Evolutionary conservation across 2,113 vertebrate genomes (phyloP), one percentile per base, ranked within the genome.

Genomic region (Rhinichthys klamathensis): DNA sequence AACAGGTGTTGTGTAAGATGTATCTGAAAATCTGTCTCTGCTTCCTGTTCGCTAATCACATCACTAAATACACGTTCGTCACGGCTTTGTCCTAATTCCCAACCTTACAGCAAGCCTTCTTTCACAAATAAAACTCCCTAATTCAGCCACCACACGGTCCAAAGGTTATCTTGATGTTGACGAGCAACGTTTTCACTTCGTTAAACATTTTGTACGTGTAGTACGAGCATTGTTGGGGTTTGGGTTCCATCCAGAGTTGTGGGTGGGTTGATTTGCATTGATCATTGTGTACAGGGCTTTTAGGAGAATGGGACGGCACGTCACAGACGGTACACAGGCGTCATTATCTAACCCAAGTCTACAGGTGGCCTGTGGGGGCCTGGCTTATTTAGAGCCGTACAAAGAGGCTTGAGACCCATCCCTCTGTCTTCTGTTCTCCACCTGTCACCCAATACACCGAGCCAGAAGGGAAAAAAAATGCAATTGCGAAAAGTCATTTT

Each of bases 351-450:
- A 56, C 27, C 38, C 30, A n/a, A 12, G 80, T 46, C 75, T 60
- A 58, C 88, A 84, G 86, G 84, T 89, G 84, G 84, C 61, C 84
- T 44, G 63, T 58, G 75, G 38, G 76, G 65, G 60, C 49, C 60
- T 72, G 76, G 54, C 27, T 56, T 84, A 84, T 87, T 89, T 38
- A 65, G 74, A 72, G 46, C 41, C 61, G 32, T 41, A 58, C 54
- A 38, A 85, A 80, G 51, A 56, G 60, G 61, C 46, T 82, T 54
- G 23, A 35, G 83, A 49, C 69, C 49, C 82, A 61, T 25, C 77
- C 83, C 54, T 60, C 44, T 1, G 35, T 27, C 54, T 84, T 27
- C 58, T 84, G 54, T 78, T 74, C 41, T 46, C 44, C 80, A 38
- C 61, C 82, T 79, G 79, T 67, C 84, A 83, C 58, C 23, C 56